Evolutionary conservation across 2,888 invertebrate species (phyloP), one percentile per base, ranked within the genome.

Genomic region (Chesias legatella): DNA sequence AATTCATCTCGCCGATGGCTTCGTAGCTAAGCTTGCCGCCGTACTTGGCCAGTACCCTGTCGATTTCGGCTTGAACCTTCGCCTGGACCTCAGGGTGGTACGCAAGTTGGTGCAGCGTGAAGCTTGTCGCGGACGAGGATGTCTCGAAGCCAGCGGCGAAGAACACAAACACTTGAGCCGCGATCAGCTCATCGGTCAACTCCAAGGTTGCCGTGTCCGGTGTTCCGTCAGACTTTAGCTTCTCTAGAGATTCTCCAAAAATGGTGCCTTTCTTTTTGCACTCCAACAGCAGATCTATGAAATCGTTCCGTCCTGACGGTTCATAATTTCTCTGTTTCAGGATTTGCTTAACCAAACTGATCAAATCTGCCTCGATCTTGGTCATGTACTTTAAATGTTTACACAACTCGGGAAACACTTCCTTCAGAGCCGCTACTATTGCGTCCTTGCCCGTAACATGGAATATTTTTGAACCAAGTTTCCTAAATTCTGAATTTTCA

Each of bases 91-190:
- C 60, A 0, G 71, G 73, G 30, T 70, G 43, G 40, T 43, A 69
- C 0, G 79, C 83, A 4, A 79, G 60, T 45, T 78, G 74, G 41
- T 77, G 79, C 21, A 79, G 53, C 7, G 76, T 75, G 44, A 56
- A 76, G 37, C 75, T 76, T 7, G 77, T 72, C 1, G 76, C 73
- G 0, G 77, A 73, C 0, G 79, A 75, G 0, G 78, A 76, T 0
- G 79, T 79, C 48, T 79, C 79, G 17, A 79, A 76, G 6, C 77
- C 78, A 6, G 78, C 77, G 3, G 69, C 73, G 27, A 78, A 78
- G 51, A 78, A 78, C 2, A 76, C 60, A 26, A 74, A 75, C n/a
- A 73, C 68, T 27, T 77, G 77, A 3, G 75, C 74, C 1, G 67
- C 68, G 11, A 76, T 62, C n/a, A 72, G 44, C 24, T 64, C 50